Percentiles rank a stretch among this genome's conserved stretches.
phyloP scores from a whole-genome alignment of 64 coral and sea anemone genomes.

The Dendrophyllia cribrosa region DNA sequence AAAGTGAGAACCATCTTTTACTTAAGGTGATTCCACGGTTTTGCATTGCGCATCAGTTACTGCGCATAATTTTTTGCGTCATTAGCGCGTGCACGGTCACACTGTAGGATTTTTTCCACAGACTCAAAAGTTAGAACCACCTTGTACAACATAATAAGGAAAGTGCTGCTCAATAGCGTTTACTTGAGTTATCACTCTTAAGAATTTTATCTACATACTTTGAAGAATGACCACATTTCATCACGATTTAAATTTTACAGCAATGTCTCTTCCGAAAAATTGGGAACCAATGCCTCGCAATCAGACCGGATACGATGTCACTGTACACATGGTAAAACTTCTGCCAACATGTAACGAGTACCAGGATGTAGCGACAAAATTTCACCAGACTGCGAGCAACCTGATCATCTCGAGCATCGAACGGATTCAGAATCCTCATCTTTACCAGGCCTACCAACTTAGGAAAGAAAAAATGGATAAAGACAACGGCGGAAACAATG shows the following conservation, averaged over 20 bases:
- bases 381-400: slow-evolving; percentile 7
- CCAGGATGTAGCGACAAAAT: neutral
- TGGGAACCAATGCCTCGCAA: slow-evolving; percentile 53
- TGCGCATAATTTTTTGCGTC: too few relatives aligned
- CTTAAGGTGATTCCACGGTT: too few relatives aligned
- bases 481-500: slow-evolving; percentile 51
- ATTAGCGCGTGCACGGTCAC: too few relatives aligned
- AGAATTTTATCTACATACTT: too few relatives aligned
- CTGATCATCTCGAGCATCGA: slow-evolving; percentile 2
- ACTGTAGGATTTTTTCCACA: too few relatives aligned
- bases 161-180: too few relatives aligned
- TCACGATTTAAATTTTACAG: neutral
- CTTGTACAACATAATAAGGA: too few relatives aligned
- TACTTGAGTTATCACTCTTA: too few relatives aligned
- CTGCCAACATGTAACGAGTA: neutral
- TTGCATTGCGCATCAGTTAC: too few relatives aligned
- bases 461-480: slow-evolving; percentile 61
- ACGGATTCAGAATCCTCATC: slow-evolving; percentile 64
- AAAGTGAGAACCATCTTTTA: too few relatives aligned
- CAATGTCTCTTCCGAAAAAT: slow-evolving; percentile 5
- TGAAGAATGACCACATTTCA: too few relatives aligned
- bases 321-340: slow-evolving; percentile 23
- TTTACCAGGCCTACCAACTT: slow-evolving; percentile 32
- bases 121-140: too few relatives aligned
- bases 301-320: neutral